Evolutionary conservation across 2,797 vertebrate genomes (phyloP), one percentile per base, ranked within the genome.

Genomic region (Florisuga fusca): DNA sequence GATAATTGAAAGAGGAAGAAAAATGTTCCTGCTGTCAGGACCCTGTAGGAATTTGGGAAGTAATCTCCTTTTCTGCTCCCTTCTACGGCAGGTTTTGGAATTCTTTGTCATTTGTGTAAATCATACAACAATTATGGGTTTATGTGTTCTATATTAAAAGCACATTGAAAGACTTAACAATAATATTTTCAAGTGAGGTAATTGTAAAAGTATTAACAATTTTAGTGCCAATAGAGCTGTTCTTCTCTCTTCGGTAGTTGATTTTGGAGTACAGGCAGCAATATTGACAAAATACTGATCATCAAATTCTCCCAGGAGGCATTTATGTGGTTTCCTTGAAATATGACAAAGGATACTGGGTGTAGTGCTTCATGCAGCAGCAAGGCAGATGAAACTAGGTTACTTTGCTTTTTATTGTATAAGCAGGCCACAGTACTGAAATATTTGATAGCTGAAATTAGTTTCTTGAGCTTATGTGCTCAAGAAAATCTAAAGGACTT

Each of bases 251-350:
- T 76, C 45, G 25, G 38, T 66, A 31, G 21, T 15, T 33, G 48
- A 4, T 54, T 53, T 59, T 29, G 15, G 58, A 91, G 54, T 77
- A 83, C 79, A 78, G 48, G 54, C 62, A 26, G 58, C 46, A 75
- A 18, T 36, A 88, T 69, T 84, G 89, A 64, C 62, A 41, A 68
- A 90, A 75, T 69, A 90, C 29, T 62, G 66, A 84, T n/a, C 34
- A n/a, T 68, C 34, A 48, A 1, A 66, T 91, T 88, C 53, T 80
- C 31, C 51, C 66, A 45, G 22, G 61, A 63, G 83, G 43, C 55
- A 18, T 86, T 95, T 91, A 22, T 54, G 38, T 36, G 48, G 93
- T 84, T 93, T 88, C 46, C 80, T 41, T 55, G 85, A 83, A 75
- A 53, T 3, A 53, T 2, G 27, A 62, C 58, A 46, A 38, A 93